Conservation (phyloP, 2,113 vertebrate species). For the Aptenodytes forsteri region DNA sequence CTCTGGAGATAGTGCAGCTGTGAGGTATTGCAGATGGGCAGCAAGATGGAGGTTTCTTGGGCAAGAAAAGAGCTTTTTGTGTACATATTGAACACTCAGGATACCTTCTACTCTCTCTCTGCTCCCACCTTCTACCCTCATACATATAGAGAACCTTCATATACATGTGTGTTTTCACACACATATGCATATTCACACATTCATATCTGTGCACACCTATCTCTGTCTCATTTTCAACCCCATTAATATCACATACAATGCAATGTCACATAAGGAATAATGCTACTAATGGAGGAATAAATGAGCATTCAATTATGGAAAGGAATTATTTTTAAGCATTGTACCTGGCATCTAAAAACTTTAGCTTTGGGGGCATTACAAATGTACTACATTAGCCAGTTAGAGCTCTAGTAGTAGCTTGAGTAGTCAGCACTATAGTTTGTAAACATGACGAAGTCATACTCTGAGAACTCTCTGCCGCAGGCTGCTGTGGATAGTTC, state of each 20-base stretch:
- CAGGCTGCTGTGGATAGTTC: neutral
- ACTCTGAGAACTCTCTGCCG: neutral
- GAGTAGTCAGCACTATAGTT: neutral
- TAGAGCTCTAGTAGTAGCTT: neutral
- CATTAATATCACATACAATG: neutral
- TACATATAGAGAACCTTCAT: neutral
- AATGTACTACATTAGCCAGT: neutral
- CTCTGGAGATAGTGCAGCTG: neutral
- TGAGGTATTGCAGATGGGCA: neutral
- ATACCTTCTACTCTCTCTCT: neutral
- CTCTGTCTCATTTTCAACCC: neutral
- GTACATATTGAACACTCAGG: neutral
- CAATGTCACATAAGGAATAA: neutral
- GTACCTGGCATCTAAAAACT: neutral
- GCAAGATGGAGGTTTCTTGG: neutral
- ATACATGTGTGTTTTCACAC: neutral
- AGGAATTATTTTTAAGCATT: neutral
- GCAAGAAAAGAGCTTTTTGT: neutral
- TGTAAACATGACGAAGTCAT: rapidly evolving
- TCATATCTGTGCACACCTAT: neutral
- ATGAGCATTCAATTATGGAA: neutral
- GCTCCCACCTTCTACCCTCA: neutral
- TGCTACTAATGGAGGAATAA: neutral
- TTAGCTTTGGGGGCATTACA: neutral
- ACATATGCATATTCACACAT: neutral